Percentiles rank a stretch among this genome's conserved stretches.
phyloP scores from a whole-genome alignment of 2,113 vertebrate species.

The Ctenodactylus gundi region DNA sequence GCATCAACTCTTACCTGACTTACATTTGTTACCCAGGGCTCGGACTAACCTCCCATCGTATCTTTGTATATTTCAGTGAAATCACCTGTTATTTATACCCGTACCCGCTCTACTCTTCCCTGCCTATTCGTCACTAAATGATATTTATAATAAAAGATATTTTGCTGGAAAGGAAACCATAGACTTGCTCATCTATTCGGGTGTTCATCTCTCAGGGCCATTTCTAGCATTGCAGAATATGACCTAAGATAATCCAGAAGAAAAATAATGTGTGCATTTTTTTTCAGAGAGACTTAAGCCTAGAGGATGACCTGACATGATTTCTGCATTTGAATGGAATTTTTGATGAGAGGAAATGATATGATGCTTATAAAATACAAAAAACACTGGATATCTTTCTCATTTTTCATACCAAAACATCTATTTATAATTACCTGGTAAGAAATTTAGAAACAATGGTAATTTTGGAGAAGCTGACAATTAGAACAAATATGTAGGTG shows the following conservation, averaged over 20 bases:
- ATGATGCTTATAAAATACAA: conserved; percentile 33
- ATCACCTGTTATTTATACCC: background rate
- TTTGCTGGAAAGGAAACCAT: background rate
- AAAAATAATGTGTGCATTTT: background rate
- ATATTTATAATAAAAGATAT: background rate
- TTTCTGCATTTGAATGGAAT: background rate
- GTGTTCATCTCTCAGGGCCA: background rate
- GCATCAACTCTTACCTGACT: background rate
- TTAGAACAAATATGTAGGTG: conserved; percentile 57
- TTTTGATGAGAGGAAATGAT: conserved; percentile 34
- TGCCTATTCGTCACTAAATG: background rate
- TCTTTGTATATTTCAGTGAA: background rate
- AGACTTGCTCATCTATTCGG: background rate
- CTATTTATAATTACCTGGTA: conserved; percentile 61
- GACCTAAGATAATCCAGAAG: background rate
- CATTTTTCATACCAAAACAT: conserved; percentile 42
- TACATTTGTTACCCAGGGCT: background rate
- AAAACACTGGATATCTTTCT: conserved; percentile 4
- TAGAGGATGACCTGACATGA: background rate
- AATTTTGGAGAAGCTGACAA: conserved; percentile 58
- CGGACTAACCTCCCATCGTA: background rate
- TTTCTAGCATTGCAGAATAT: background rate
- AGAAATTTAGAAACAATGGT: conserved; percentile 66
- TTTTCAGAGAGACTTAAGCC: background rate
- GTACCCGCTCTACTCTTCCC: background rate